Evolutionary conservation across 2,797 vertebrate species (phyloP), one percentile per base, ranked within the genome.

Genomic region (Gallirallus australis): DNA sequence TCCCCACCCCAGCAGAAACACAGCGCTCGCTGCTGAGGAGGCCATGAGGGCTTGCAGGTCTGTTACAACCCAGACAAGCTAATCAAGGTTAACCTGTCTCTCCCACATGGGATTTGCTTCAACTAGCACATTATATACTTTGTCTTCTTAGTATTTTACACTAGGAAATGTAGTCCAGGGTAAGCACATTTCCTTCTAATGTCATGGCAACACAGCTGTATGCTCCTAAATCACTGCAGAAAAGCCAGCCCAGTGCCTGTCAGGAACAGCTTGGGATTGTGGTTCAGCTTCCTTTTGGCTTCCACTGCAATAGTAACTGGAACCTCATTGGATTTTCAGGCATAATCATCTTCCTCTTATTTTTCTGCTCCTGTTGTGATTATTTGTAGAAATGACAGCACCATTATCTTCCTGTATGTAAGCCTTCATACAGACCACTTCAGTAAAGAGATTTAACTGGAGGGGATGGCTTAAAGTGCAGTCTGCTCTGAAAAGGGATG

Each of bases 331-430:
- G 73, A 86, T 85, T 94, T 94, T 66, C 80, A 86, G 60, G 60
- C 4, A 0, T 66, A 97, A 94, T 93, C 90, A 87, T 86, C 71
- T 56, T 81, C 83, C 88, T 94, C 71, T 92, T 77, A 84, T 90
- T 96, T 93, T 93, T 59, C 82, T 84, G 45, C 80, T 89, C 88
- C 88, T 3, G 35, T 93, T 93, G 94, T 39, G 85, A 93, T 85
- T 96, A 92, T 93, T 93, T 92, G 90, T 90, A 86, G 52, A 94
- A 94, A 82, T 84, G 93, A 95, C 95, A 94, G 91, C 77, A 82
- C 88, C 86, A 82, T 96, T 97, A 94, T 94, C 90, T 93, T 89
- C 78, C 59, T 66, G 45, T 79, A 39, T 40, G 64, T 64, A 95
- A 96, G 93, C 77, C 71, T 92, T 93, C 86, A 50, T 9, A 82